Evolutionary conservation across 2,797 vertebrate genomes (phyloP).

Genomic region (Cephalopachus bancanus): DNA sequence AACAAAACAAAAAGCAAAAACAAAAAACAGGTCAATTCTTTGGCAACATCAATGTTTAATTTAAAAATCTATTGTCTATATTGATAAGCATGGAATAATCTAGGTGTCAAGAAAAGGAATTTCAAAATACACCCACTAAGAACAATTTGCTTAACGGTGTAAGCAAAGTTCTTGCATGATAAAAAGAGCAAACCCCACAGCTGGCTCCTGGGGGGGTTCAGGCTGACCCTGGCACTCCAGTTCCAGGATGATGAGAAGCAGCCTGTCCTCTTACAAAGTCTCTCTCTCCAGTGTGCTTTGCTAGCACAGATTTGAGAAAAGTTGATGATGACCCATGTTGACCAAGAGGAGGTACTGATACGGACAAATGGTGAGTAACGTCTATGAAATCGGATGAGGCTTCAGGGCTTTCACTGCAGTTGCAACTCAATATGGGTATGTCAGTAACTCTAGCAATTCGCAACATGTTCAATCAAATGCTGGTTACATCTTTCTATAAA

Average conservation of each 20-base stretch:
- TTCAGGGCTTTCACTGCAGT: neutral
- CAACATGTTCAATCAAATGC: neutral
- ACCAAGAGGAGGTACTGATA: neutral
- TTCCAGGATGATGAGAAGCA: rapidly evolving
- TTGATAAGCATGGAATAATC: neutral
- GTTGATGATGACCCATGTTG: rapidly evolving
- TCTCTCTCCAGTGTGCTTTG: rapidly evolving
- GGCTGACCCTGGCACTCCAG: rapidly evolving
- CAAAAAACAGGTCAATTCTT: neutral
- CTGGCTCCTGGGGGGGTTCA: rapidly evolving
- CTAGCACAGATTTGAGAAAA: neutral
- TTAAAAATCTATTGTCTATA: neutral
- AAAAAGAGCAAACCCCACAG: neutral
- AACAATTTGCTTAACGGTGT: neutral
- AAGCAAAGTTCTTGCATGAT: neutral
- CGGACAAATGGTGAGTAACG: neutral
- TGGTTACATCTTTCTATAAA: too few relatives aligned
- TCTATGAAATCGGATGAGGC: neutral
- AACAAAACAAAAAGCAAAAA: neutral
- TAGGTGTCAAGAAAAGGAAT: neutral
- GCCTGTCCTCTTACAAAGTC: rapidly evolving
- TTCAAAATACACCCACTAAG: neutral
- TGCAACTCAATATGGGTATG: neutral
- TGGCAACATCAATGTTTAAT: neutral
- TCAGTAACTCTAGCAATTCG: neutral